Base-by-base conservation (phyloP, 2,797 vertebrate genomes). In the Alca torda region DNA sequence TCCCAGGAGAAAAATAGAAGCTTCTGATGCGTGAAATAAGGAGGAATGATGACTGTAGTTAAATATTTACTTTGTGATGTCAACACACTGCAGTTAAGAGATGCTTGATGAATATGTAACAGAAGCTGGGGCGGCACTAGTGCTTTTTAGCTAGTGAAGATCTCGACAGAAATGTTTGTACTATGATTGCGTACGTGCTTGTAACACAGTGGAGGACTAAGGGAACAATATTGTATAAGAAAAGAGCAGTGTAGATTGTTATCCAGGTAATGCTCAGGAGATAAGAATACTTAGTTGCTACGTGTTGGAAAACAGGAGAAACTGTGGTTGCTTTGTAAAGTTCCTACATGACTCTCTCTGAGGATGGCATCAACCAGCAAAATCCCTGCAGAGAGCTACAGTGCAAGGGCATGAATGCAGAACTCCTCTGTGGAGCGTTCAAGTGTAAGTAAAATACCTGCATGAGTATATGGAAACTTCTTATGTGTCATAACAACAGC, bases 61-160 rank as follows among this genome's bases (percentile, higher is more conserved):
- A 93, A 95, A 91, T 81, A 95, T 90, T 96, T 95, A 87, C 84
- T 89, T 87, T 75, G 84, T 91, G 90, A 60, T 56, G 81, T 86
- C 79, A 72, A n/a, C 64, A 61, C 5, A 4, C 41, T 57, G 70
- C 61, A 75, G 46, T 88, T 92, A 37, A 84, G 85, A 87, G 31
- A 46, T 78, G 24, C 67, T 65, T 79, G 45, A 72, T 28, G 61
- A 90, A 82, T 80, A n/a, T 54, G 43, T 83, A 60, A 90, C n/a
- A 54, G 4, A 31, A 70, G n/a, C 74, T 87, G 63, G 28, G 11
- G 20, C 78, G 28, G 64, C 17, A 76, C 16, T 75, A 53, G 37
- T 53, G 43, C 51, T 72, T 84, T 84, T 72, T 78, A 75, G 53
- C 28, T 93, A 69, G 21, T 80, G 33, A 41, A 14, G 9, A 39